Evolutionary conservation across 23 tunicate genomes (phyloP).

Genomic region (Aplidium turbinatum): DNA sequence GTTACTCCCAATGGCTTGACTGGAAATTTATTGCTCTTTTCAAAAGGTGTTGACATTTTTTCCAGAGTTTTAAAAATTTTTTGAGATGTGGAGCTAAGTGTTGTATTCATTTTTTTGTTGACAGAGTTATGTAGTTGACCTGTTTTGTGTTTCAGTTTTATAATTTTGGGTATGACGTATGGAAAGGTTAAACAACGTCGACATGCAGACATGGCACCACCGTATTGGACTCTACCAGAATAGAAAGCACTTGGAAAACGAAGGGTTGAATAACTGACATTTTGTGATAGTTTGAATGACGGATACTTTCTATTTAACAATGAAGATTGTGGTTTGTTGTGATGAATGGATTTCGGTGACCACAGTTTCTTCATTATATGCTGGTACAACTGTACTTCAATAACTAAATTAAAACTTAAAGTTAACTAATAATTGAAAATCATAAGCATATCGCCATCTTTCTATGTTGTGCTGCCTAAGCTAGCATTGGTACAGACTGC

Average conservation of each 20-base stretch:
- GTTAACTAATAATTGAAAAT: too few relatives aligned
- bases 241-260: background rate
- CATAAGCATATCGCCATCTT: too few relatives aligned
- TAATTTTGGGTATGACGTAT: too few relatives aligned
- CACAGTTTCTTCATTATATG: conserved; percentile 19
- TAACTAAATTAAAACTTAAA: too few relatives aligned
- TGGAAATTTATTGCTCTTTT: background rate
- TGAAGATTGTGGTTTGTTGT: background rate
- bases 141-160: too few relatives aligned
- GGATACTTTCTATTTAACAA: background rate
- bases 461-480: too few relatives aligned
- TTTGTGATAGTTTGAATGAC: background rate
- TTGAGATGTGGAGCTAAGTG: background rate
- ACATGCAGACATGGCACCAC: background rate
- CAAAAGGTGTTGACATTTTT: background rate
- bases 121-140: too few relatives aligned
- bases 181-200: too few relatives aligned
- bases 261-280: background rate
- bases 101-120: background rate
- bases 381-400: background rate
- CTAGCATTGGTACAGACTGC: too few relatives aligned
- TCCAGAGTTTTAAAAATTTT: background rate
- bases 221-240: background rate
- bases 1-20: too few relatives aligned
- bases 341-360: background rate